Evolutionary conservation across 2,113 vertebrate genomes (phyloP), one percentile per base, ranked within the genome.

Genomic region (Albula goreensis): DNA sequence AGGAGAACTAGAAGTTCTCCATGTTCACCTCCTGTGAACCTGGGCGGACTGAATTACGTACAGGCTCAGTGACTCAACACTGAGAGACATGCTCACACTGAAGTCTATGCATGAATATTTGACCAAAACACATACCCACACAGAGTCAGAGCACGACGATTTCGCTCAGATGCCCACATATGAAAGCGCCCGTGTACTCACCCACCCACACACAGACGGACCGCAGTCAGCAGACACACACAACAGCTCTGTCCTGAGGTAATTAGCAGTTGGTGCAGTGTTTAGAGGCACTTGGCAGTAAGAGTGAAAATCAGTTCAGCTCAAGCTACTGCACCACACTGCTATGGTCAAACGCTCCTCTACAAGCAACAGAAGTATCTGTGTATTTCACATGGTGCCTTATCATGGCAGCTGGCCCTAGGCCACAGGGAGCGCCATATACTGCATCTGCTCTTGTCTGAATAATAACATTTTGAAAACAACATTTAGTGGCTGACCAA

Each of bases 131-230:
- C 11, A 4, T 6, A 50, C 60, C 2, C 41, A 83, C 25, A 49
- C 31, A 66, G 25, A 41, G 51, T 41, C 31, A 50, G 53, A 78
- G 53, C 10, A 78, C 13, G 52, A 63, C 79, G 51, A 51, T 19
- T 51, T 41, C 8, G 19, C 50, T 19, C 41, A 80, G 5, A 74
- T 49, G 81, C 63, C 25, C 82, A 80, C 83, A 78, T 80, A 85
- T 83, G 84, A 79, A 85, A 63, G 80, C 50, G 87, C 50, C 49
- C 7, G 3, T 41, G 31, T 41, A 41, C 31, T 41, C 31, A 41
- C 31, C 31, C 31, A 41, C 31, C 31, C 50, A 4, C 50, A 52
- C 22, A n/a, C 80, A 8, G 22, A n/a, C 70, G 6, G 12, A 41
- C 31, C 31, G 31, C n/a, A 31, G 22, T 74, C 9, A 7, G 53